Evolutionary conservation across 2,797 vertebrate species (phyloP).

Genomic region (Cheracebus regulus): DNA sequence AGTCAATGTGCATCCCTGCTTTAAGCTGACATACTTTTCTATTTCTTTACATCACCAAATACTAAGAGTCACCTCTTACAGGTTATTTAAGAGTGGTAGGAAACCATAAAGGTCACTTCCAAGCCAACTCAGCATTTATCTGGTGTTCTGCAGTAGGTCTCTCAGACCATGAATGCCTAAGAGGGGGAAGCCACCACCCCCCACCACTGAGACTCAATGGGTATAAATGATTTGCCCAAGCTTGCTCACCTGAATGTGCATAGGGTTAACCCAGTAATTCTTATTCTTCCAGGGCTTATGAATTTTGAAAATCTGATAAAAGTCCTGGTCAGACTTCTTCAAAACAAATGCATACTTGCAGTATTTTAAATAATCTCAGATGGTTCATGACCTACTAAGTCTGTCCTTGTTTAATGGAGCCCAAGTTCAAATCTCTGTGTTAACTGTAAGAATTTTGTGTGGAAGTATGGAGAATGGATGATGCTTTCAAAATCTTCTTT

Average conservation of each 20-base stretch:
- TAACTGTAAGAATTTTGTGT: not conserved
- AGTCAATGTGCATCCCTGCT: not conserved
- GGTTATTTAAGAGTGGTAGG: not conserved
- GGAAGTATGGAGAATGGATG: not conserved
- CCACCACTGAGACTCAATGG: not conserved
- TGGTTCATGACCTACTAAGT: not conserved
- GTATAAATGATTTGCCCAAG: not conserved
- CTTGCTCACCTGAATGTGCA: not conserved
- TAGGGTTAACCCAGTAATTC: not conserved
- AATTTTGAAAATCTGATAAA: not conserved
- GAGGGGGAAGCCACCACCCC: accelerated
- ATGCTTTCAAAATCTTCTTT: not conserved
- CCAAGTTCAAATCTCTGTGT: not conserved
- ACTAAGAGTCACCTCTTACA: not conserved
- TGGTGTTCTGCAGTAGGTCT: too few species aligned
- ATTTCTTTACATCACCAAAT: not conserved
- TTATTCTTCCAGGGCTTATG: not conserved
- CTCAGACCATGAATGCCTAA: not conserved
- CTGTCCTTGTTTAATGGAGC: not conserved
- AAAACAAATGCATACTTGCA: not conserved
- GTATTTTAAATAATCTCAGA: not conserved
- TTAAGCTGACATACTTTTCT: not conserved
- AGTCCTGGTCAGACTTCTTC: not conserved
- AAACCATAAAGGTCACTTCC: not conserved
- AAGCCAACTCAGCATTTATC: not conserved